Base-by-base conservation (phyloP, 2,797 vertebrate genomes). In the Hippoglossus hippoglossus region DNA sequence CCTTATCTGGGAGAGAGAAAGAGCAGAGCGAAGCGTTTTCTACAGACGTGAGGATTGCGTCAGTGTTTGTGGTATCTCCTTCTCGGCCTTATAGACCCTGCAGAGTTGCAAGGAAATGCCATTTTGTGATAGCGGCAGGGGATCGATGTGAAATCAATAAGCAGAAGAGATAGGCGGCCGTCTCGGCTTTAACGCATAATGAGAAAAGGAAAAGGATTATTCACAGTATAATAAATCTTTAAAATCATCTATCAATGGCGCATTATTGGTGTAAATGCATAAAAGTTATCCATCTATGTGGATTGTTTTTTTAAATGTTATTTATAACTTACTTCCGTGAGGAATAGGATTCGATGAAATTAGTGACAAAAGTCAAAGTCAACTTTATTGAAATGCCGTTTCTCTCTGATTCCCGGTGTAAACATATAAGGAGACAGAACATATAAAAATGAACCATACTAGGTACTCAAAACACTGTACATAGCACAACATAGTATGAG, bases 1-100 rank as follows among this genome's bases (percentile, higher is more conserved):
- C 58, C 77, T 91, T 87, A 90, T 91, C 86, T 83, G 68, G 55
- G 67, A 50, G 55, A 71, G 59, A 68, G 81, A 63, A 71, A 58
- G 66, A 72, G 77, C 39, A 57, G 41, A 69, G 67, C 64, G 10
- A 56, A 73, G 66, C 75, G 57, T 78, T 82, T 87, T 75, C 58
- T 41, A 56, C 31, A 36, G 60, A 63, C 22, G 69, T 18, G 66
- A 44, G 61, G 56, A 82, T 75, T 63, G 71, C 74, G 57, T 77
- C 57, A 56, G 56, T 16, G 68, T 57, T 34, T 54, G 67, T 87
- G 57, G 66, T 86, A 78, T 80, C 73, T 63, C 16, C 65, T 39
- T 36, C 34, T 39, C n/a, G 18, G 49, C 26, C 67, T 50, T 51
- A 53, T 25, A 64, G 62, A 62, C 49, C 36, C 5, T 3, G 6